Evolutionary conservation across 2,888 invertebrate species (phyloP), one percentile per base, ranked within the genome.

Genomic region (Glaucopsyche alexis): DNA sequence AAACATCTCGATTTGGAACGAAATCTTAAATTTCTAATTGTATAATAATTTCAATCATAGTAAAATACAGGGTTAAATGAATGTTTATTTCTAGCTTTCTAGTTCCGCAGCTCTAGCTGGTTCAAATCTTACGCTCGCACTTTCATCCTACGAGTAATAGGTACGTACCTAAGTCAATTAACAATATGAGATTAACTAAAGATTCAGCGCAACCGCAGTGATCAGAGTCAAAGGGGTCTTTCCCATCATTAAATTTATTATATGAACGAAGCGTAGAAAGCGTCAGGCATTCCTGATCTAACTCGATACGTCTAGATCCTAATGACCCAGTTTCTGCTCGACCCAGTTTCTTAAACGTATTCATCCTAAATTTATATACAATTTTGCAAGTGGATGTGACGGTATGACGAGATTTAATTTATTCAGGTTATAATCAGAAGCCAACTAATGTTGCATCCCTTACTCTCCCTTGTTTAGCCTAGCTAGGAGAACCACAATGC

Each of bases 151-250:
- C n/a, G n/a, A n/a, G n/a, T n/a, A n/a, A n/a, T n/a, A n/a, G n/a
- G n/a, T n/a, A n/a, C n/a, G n/a, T n/a, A n/a, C n/a, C 9, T 38
- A 60, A 60, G 11, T 38, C 29, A 38, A 60, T 60, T 78, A 60
- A 60, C 38, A 16, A 60, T 13, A 38, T 60, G 13, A 11, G 60
- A 60, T 60, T 60, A 29, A 29, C 14, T 29, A 29, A 13, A 60
- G 60, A 60, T 60, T 60, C 29, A 38, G 29, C 60, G 60, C 11
- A 60, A 60, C 60, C 29, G 38, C 60, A 13, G 60, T 60, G 29
- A 60, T 29, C 60, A 6, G 29, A 60, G 60, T 29, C 29, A 60
- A 60, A 60, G 60, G 60, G 29, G 29, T 60, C 9, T 47, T 47
- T 47, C 60, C 60, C 29, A 29, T 60, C 60, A 60, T 60, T 60